These are phyloP conservation scores for Apogon hyalosoma DNA, from an alignment of 2,797 vertebrate genomes.

Conservation along the genomic window DNA sequence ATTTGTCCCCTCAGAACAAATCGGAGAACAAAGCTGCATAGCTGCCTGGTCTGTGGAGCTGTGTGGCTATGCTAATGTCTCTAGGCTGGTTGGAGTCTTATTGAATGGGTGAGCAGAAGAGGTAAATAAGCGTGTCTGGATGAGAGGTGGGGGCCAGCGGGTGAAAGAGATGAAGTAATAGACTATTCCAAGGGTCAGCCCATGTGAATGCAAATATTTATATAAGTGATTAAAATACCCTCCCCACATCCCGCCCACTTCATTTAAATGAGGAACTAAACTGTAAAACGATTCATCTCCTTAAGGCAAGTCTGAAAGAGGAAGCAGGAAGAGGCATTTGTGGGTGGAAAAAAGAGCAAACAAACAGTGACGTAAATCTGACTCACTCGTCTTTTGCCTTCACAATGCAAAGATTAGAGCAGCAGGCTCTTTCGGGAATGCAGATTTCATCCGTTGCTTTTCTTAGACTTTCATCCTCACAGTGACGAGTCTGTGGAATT, in stretches of 20 bases:
- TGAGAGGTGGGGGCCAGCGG: slow-evolving; percentile 75
- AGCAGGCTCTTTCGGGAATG: slow-evolving; percentile 79
- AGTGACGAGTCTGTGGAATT: slow-evolving; percentile 79
- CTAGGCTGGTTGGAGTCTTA: slow-evolving; percentile 66
- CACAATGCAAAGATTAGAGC: slow-evolving; percentile 85
- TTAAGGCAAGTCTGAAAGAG: slow-evolving; percentile 81
- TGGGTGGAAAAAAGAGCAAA: slow-evolving; percentile 79
- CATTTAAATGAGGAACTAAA: slow-evolving; percentile 84
- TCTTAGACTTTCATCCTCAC: slow-evolving; percentile 83
- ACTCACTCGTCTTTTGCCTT: slow-evolving; percentile 85
- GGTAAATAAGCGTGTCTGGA: slow-evolving; percentile 83
- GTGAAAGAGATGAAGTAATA: slow-evolving; percentile 80
- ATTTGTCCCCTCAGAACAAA: slow-evolving; percentile 80
- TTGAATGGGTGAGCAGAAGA: slow-evolving; percentile 81
- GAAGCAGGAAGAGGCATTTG: slow-evolving; percentile 83
- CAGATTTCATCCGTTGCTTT: slow-evolving; percentile 83
- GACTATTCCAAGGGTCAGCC: slow-evolving; percentile 83
- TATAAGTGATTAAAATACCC: slow-evolving; percentile 85
- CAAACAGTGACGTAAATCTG: slow-evolving; percentile 86
- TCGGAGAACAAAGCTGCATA: slow-evolving; percentile 75
- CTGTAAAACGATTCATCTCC: slow-evolving; percentile 82
- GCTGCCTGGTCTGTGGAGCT: slow-evolving; percentile 67
- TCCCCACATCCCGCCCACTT: slow-evolving; percentile 82
- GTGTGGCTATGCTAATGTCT: slow-evolving; percentile 79
- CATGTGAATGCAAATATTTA: slow-evolving; percentile 87